phyloP scores from a whole-genome alignment of 1,140 invertebrate species.

The Leptopilina boulardi region DNA sequence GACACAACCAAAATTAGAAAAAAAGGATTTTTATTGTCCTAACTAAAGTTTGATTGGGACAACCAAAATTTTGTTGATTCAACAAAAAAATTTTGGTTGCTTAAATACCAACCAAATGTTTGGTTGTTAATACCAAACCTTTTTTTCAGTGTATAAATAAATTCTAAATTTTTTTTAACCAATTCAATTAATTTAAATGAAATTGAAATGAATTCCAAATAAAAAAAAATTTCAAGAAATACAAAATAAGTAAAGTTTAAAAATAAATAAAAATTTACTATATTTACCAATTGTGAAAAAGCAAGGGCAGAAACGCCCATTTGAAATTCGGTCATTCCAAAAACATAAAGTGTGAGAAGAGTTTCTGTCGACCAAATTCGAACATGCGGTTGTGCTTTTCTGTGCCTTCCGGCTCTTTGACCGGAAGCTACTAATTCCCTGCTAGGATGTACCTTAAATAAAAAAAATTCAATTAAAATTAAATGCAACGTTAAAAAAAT shows the following conservation, averaged over 20 bases:
- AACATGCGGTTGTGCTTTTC: constrained; percentile 93
- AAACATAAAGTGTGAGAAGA: constrained; percentile 92
- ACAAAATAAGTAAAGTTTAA: constrained; percentile 24
- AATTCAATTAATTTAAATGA: too few relatives aligned
- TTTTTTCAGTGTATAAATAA: too few relatives aligned
- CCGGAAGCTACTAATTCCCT: constrained; percentile 93
- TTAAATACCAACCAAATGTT: too few relatives aligned
- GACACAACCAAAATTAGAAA: too few relatives aligned
- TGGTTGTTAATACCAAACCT: too few relatives aligned
- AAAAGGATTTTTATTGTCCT: too few relatives aligned
- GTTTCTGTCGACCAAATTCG: constrained; percentile 96
- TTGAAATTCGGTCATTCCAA: constrained; percentile 94
- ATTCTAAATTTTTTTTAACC: too few relatives aligned
- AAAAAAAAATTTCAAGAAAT: neutral
- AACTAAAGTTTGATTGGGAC: too few relatives aligned
- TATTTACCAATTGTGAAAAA: constrained; percentile 89
- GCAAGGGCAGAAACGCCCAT: constrained; percentile 91
- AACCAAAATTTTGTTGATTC: too few relatives aligned
- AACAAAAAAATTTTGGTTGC: too few relatives aligned
- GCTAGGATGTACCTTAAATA: constrained; percentile 87
- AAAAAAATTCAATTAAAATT: constrained; percentile 34
- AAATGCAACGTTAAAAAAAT: too few relatives aligned
- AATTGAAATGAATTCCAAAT: too few relatives aligned
- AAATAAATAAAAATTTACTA: constrained; percentile 3
- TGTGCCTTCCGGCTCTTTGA: constrained; percentile 87